phyloP scores from a whole-genome alignment of 2,797 vertebrate genomes.

The Sitta carolinensis region DNA sequence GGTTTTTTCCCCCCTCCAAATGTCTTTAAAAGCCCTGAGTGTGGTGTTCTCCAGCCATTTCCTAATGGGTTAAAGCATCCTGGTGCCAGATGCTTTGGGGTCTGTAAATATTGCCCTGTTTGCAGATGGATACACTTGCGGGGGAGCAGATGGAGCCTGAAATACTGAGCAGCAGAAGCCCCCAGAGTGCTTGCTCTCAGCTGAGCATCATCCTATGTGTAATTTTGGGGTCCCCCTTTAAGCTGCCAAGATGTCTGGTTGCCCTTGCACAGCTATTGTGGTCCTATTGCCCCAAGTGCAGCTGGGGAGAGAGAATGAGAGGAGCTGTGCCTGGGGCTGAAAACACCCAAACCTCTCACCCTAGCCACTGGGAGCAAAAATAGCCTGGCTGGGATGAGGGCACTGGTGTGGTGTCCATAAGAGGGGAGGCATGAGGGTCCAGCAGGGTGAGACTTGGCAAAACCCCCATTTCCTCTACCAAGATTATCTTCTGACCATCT shows the following conservation, averaged over 20 bases:
- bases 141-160: background rate
- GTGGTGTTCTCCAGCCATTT: background rate
- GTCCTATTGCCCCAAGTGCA: fast-evolving
- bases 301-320: background rate
- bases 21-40: constrained; percentile 12
- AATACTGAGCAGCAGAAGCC: background rate
- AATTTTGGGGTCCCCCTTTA: background rate
- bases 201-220: fast-evolving
- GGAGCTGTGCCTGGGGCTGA: background rate
- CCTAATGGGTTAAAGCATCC: background rate
- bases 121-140: background rate
- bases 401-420: background rate
- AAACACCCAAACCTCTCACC: background rate
- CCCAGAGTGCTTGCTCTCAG: background rate
- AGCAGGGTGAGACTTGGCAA: background rate
- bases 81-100: background rate
- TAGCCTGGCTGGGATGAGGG: background rate
- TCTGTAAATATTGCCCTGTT: constrained; percentile 2
- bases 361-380: background rate
- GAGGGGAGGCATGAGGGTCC: background rate
- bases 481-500: background rate
- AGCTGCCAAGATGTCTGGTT: background rate
- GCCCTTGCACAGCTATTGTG: fast-evolving
- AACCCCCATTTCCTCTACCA: background rate
- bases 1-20: background rate